phyloP scores from a whole-genome alignment of 2,888 invertebrate species.

The Eubasilissa splendida region DNA sequence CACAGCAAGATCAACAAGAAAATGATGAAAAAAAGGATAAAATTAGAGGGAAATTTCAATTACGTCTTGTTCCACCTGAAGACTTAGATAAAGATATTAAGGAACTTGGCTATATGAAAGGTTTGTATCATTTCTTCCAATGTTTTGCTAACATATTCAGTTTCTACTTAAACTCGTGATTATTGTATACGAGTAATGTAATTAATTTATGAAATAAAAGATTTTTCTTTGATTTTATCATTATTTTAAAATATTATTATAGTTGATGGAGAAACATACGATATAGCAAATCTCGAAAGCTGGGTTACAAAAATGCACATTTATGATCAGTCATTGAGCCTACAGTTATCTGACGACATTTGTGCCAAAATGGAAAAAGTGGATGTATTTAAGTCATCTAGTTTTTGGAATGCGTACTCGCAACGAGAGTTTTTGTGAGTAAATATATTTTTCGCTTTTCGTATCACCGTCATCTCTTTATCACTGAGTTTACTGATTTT shows the following conservation, averaged over 20 bases:
- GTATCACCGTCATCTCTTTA: no score
- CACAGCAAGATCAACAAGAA: no score
- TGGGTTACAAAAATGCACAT: slow-evolving; percentile 60
- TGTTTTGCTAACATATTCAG: no score
- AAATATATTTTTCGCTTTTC: background rate
- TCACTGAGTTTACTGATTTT: no score
- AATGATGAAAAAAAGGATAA: slow-evolving; percentile 6
- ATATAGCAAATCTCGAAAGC: slow-evolving; percentile 50
- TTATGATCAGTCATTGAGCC: slow-evolving; percentile 65
- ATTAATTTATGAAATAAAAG: background rate
- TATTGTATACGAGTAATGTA: background rate
- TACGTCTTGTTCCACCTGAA: slow-evolving; percentile 7
- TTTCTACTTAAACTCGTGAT: background rate
- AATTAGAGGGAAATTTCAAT: slow-evolving; percentile 9
- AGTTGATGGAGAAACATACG: slow-evolving; percentile 45
- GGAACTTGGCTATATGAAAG: slow-evolving; percentile 13
- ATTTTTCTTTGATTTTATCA: background rate
- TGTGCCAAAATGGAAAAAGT: slow-evolving; percentile 63
- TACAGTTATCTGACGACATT: slow-evolving; percentile 63
- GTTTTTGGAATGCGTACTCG: slow-evolving; percentile 64
- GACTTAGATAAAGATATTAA: background rate
- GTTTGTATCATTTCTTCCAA: background rate
- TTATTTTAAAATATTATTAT: background rate
- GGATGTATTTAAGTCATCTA: slow-evolving; percentile 63
- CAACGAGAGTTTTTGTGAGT: slow-evolving; percentile 65